Percentiles rank a stretch among this genome's conserved stretches.
These are phyloP conservation scores for Aselliscus stoliczkanus DNA, from an alignment of 2,797 vertebrate species.

Conservation along the genomic window DNA sequence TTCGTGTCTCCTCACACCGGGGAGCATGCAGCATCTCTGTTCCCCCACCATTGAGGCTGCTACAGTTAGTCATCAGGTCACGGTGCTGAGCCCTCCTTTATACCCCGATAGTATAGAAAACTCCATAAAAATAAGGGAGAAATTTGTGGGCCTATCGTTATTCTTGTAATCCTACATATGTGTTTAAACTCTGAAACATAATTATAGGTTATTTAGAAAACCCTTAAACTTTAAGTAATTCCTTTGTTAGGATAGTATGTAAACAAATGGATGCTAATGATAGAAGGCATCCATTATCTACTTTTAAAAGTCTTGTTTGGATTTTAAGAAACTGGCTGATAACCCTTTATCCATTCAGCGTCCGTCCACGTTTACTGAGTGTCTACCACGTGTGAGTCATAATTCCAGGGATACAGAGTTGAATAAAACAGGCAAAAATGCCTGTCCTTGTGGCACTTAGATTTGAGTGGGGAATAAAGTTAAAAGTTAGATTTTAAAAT, in stretches of 20 bases:
- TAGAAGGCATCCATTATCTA: background rate
- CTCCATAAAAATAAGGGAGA: background rate
- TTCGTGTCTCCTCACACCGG: background rate
- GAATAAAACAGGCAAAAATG: background rate
- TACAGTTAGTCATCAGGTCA: background rate
- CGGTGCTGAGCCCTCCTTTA: background rate
- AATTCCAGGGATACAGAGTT: background rate
- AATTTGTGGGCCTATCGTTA: background rate
- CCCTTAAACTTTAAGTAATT: background rate
- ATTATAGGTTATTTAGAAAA: background rate
- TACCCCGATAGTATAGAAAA: background rate
- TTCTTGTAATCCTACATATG: background rate
- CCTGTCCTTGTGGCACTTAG: background rate
- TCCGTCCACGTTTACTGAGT: background rate
- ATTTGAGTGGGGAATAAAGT: background rate
- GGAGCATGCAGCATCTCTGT: fast-evolving
- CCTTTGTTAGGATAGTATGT: background rate
- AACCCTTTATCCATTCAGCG: background rate
- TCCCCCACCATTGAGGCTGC: background rate
- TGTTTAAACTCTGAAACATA: background rate
- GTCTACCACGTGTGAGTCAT: background rate
- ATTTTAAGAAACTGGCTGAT: background rate
- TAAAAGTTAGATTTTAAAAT: background rate
- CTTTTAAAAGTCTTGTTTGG: background rate
- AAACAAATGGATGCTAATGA: background rate